A percentile compares a stretch with the other conserved stretches of the same genome.
Evolutionary conservation across 1,140 invertebrate genomes (phyloP).

Genomic region (Penaeus vannamei): DNA sequence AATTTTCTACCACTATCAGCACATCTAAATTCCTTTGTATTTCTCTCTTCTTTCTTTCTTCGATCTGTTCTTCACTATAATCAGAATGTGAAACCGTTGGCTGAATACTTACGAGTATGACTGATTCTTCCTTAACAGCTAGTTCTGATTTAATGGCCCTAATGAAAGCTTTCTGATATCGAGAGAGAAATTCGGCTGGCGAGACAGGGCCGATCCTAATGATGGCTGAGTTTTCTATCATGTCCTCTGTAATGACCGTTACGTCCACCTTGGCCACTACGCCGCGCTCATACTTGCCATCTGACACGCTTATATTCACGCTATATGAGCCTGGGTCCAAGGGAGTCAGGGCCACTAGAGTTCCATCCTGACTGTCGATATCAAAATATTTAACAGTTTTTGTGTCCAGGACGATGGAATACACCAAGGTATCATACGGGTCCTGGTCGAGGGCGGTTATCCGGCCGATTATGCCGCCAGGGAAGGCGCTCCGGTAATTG

Average conservation of each 20-base stretch:
- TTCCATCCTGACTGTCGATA: conserved; percentile 86
- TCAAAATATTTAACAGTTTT: conserved; percentile 82
- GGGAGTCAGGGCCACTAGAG: conserved; percentile 83
- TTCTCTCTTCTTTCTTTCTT: conserved; percentile 73
- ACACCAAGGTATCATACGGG: conserved; percentile 89
- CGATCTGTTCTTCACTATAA: conserved; percentile 62
- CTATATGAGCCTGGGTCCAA: conserved; percentile 90
- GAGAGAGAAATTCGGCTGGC: conserved; percentile 88
- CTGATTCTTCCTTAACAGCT: conserved; percentile 69
- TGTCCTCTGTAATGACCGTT: conserved; percentile 85
- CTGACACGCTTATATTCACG: conserved; percentile 77
- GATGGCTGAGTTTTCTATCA: conserved; percentile 88
- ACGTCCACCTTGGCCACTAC: conserved; percentile 85
- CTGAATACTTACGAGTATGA: conserved; percentile 81
- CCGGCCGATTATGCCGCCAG: conserved; percentile 90
- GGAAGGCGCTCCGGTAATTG: conserved; percentile 92
- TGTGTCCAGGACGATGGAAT: conserved; percentile 77
- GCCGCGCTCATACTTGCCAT: conserved; percentile 75
- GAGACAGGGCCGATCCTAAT: conserved; percentile 79
- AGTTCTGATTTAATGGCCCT: conserved; percentile 80
- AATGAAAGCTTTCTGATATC: conserved; percentile 87
- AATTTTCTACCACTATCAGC: conserved; percentile 84
- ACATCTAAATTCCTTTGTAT: conserved; percentile 83
- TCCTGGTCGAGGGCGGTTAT: conserved; percentile 92
- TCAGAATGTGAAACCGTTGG: conserved; percentile 79